phyloP scores from a whole-genome alignment of 2,113 vertebrate species.

The Passer domesticus region DNA sequence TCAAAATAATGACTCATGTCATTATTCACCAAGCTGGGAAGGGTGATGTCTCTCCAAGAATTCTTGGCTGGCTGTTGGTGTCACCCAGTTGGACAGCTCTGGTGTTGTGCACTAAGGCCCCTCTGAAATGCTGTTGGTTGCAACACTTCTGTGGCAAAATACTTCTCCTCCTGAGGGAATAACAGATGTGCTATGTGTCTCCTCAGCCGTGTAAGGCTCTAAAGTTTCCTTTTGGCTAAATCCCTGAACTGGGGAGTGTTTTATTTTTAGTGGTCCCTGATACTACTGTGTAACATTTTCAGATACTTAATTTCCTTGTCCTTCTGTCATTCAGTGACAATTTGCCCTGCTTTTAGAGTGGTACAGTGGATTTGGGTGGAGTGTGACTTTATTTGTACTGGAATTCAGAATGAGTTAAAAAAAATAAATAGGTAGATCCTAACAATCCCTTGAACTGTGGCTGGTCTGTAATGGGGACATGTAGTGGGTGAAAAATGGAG shows the following conservation, averaged over 20 bases:
- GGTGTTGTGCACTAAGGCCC: neutral
- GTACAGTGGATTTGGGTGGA: neutral
- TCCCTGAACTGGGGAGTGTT: neutral
- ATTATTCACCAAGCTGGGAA: neutral
- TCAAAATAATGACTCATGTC: neutral
- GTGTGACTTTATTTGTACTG: neutral
- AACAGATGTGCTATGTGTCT: neutral
- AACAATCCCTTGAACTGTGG: neutral
- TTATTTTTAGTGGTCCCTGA: neutral
- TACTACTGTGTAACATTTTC: neutral
- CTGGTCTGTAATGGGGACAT: neutral
- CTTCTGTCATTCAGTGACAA: neutral
- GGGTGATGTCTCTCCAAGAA: neutral
- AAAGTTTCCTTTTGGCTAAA: neutral
- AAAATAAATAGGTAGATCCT: neutral
- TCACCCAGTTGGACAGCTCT: neutral
- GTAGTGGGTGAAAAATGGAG: neutral
- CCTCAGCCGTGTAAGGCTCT: fast-evolving
- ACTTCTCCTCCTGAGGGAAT: neutral
- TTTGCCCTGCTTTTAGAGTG: neutral
- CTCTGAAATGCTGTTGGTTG: neutral
- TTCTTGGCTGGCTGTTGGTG: neutral
- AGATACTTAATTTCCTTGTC: neutral
- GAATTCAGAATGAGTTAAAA: neutral
- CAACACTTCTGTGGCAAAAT: neutral